phyloP scores from a whole-genome alignment of 2,888 invertebrate genomes.

The Cenopis cana region DNA sequence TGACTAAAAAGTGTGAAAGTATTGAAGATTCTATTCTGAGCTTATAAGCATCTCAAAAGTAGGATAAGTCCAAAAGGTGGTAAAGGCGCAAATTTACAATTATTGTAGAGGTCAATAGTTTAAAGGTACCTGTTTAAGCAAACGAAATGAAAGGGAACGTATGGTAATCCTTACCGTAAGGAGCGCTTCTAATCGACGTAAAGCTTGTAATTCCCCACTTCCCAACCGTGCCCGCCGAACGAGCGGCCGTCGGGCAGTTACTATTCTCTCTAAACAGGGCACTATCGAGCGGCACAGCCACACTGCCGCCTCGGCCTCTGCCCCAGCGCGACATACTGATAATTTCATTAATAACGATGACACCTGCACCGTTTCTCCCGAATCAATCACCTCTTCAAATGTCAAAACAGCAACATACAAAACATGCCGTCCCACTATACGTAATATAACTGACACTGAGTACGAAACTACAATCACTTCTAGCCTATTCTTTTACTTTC shows the following conservation, averaged over 20 bases:
- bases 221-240: slow-evolving; percentile 95
- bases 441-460: slow-evolving; percentile 52
- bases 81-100: slow-evolving; percentile 63
- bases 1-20: slow-evolving; percentile 20
- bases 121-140: not conserved
- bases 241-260: slow-evolving; percentile 94
- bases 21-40: slow-evolving; percentile 15
- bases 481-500: slow-evolving; percentile 66
- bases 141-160: not conserved
- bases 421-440: slow-evolving; percentile 62
- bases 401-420: slow-evolving; percentile 67
- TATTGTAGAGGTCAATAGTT: not conserved
- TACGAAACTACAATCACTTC: slow-evolving; percentile 55
- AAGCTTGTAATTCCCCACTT: slow-evolving; percentile 98
- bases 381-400: slow-evolving; percentile 68
- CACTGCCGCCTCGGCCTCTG: slow-evolving; percentile 86
- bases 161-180: slow-evolving; percentile 85
- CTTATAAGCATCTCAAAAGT: slow-evolving; percentile 7
- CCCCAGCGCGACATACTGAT: slow-evolving; percentile 87
- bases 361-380: slow-evolving; percentile 70
- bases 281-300: slow-evolving; percentile 87
- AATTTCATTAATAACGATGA: slow-evolving; percentile 82
- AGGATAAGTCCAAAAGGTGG: not conserved
- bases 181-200: slow-evolving; percentile 93
- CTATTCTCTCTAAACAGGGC: slow-evolving; percentile 90